Evolutionary conservation across 1,140 invertebrate genomes (phyloP).

Genomic region (Maconellicoccus hirsutus): DNA sequence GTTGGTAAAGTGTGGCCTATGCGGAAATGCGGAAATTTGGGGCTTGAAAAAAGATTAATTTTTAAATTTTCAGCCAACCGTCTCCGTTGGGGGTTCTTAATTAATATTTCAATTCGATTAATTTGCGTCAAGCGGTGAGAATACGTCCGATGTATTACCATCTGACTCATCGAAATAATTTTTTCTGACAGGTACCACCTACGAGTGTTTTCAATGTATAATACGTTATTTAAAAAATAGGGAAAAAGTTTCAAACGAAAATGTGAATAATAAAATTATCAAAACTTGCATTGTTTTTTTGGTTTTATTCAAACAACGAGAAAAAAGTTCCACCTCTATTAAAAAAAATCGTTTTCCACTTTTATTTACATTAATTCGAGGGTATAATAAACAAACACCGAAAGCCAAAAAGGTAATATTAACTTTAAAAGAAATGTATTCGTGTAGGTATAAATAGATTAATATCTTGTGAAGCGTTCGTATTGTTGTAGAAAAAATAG

Average conservation of each 20-base stretch:
- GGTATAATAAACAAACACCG: not conserved
- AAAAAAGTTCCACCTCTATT: no score
- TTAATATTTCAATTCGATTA: not conserved
- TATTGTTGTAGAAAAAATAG: not conserved
- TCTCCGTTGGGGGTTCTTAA: no score
- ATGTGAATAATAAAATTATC: not conserved
- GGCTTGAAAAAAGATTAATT: not conserved
- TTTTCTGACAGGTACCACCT: not conserved
- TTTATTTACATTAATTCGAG: not conserved
- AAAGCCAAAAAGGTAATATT: not conserved
- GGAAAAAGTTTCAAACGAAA: not conserved
- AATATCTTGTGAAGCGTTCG: not conserved
- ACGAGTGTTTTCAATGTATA: not conserved
- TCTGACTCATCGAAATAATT: not conserved
- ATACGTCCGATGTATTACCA: not conserved
- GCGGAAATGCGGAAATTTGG: not conserved
- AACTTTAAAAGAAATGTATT: not conserved
- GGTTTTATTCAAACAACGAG: no score
- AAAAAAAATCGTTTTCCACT: not conserved
- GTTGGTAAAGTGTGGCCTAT: not conserved
- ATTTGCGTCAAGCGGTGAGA: not conserved
- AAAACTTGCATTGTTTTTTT: not conserved
- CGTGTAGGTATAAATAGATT: conserved; percentile 9
- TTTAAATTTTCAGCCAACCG: not conserved
- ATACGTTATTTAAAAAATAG: not conserved